Evolutionary conservation across 2,888 invertebrate species (phyloP).

Genomic region (Magallana nippona): DNA sequence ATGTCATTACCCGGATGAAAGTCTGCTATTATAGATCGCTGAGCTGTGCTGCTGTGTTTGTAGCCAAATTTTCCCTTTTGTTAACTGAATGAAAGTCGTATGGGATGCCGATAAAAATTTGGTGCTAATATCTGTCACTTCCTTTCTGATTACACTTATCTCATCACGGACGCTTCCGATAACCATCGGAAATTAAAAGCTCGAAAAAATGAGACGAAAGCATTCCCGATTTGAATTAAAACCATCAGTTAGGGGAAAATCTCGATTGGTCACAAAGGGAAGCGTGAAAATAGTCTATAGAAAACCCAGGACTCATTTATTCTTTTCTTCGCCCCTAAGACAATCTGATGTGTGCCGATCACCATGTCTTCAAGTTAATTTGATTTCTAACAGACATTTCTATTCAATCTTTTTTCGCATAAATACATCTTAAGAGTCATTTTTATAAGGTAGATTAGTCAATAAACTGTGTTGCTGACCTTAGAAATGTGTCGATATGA

Average conservation of each 20-base stretch:
- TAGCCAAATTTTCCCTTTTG: not conserved
- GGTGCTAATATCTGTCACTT: slow-evolving; percentile 29
- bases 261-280: not conserved
- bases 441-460: not conserved
- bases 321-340: not conserved
- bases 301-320: not conserved
- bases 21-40: not conserved
- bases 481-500: not conserved
- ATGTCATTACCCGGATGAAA: not conserved
- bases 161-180: slow-evolving; percentile 4
- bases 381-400: slow-evolving; percentile 2
- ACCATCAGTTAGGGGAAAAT: not conserved
- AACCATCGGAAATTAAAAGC: slow-evolving; percentile 37
- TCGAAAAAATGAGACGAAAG: slow-evolving; percentile 25
- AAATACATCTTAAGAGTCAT: not conserved
- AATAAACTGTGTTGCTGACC: not conserved
- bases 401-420: slow-evolving; percentile 14
- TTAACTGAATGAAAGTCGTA: not conserved
- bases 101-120: slow-evolving; percentile 4
- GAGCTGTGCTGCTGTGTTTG: not conserved
- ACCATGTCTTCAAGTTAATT: slow-evolving; percentile 8
- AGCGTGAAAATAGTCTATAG: slow-evolving; percentile 25
- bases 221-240: slow-evolving; percentile 6
- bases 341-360: slow-evolving; percentile 1
- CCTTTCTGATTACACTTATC: slow-evolving; percentile 33